phyloP scores from a whole-genome alignment of 2,113 vertebrate genomes.

The Malurus cyaneus region DNA sequence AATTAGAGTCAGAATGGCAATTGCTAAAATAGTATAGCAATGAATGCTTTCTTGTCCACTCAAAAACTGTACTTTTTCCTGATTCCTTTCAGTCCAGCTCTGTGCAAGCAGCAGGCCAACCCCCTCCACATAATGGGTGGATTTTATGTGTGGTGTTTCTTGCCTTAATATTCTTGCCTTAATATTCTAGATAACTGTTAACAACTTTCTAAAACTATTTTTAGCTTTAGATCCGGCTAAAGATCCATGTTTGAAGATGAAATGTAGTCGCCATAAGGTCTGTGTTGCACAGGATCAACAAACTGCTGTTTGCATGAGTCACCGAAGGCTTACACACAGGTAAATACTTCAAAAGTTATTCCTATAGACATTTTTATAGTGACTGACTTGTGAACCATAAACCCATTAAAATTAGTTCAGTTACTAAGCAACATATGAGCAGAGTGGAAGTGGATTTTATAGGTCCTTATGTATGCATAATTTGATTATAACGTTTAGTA shows the following conservation, averaged over 20 bases:
- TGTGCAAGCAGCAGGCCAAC: neutral
- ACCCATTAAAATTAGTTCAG: neutral
- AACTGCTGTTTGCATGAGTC: constrained; percentile 90
- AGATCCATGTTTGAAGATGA: constrained; percentile 95
- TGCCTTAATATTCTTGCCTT: neutral
- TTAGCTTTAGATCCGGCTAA: constrained; percentile 89
- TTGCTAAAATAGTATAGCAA: neutral
- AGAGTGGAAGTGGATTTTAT: neutral
- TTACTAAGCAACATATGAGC: neutral
- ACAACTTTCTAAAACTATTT: constrained; percentile 50
- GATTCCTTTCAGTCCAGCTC: neutral
- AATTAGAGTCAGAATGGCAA: neutral
- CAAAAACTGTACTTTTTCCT: neutral
- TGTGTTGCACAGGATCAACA: constrained; percentile 90
- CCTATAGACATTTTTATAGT: neutral
- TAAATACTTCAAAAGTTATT: constrained; percentile 63
- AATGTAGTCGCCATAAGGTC: constrained; percentile 93
- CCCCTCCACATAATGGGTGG: neutral
- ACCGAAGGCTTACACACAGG: constrained; percentile 86
- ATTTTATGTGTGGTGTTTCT: neutral
- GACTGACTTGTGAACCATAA: neutral
- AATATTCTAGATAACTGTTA: neutral
- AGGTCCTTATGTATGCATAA: neutral
- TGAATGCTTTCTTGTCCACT: neutral
- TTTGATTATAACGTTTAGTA: neutral